These are phyloP conservation scores for Acrocera orbiculus DNA, from an alignment of 2,888 invertebrate species.

Conservation along the genomic window DNA sequence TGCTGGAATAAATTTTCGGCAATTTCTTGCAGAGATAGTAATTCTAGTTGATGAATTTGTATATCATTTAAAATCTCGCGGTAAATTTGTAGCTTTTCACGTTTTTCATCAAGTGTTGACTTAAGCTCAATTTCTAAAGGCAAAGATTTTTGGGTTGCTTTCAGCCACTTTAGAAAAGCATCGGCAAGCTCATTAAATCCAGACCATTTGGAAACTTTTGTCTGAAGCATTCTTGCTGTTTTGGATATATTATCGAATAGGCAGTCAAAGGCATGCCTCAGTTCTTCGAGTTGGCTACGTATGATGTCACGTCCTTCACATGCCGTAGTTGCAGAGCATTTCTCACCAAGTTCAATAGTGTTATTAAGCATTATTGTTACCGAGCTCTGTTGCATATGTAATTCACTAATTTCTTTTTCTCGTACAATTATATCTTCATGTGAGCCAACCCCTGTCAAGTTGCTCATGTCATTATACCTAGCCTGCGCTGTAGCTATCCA, in stretches of 20 bases:
- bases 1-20: constrained; percentile 64
- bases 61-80: constrained; percentile 68
- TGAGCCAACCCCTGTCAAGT: constrained; percentile 41
- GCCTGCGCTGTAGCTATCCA: constrained; percentile 62
- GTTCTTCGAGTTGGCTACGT: constrained; percentile 62
- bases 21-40: constrained; percentile 63
- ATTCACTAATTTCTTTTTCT: constrained; percentile 50
- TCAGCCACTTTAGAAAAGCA: constrained; percentile 61
- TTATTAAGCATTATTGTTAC: constrained; percentile 61
- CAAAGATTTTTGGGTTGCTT: constrained; percentile 53
- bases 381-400: constrained; percentile 55
- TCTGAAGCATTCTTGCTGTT: constrained; percentile 62
- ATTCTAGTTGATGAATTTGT: constrained; percentile 65
- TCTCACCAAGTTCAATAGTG: constrained; percentile 75
- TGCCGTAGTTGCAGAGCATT: constrained; percentile 69
- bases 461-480: constrained; percentile 48
- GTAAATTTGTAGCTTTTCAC: constrained; percentile 70
- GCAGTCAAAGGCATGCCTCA: constrained; percentile 65
- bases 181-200: constrained; percentile 77
- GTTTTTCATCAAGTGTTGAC: constrained; percentile 79
- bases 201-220: constrained; percentile 71
- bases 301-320: constrained; percentile 74
- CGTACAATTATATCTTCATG: constrained; percentile 53
- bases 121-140: constrained; percentile 64
- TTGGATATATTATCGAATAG: constrained; percentile 64